phyloP scores from a whole-genome alignment of 2,113 vertebrate species.

The Leptosomus discolor region DNA sequence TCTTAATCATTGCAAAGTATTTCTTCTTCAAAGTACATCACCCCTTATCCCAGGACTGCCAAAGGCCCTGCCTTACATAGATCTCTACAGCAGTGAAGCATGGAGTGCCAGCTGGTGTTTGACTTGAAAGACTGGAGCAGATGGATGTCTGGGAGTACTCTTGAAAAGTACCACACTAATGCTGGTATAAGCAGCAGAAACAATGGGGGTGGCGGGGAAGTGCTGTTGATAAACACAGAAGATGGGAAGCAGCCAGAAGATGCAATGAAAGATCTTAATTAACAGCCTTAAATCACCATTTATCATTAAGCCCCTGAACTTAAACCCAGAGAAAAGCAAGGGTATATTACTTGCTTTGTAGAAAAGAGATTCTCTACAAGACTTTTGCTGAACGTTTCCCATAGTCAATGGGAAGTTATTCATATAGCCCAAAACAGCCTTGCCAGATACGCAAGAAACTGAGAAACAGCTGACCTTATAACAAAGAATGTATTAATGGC shows the following conservation, averaged over 20 bases:
- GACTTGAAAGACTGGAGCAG: background rate
- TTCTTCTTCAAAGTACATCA: background rate
- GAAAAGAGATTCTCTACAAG: background rate
- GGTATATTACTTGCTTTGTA: background rate
- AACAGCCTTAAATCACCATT: background rate
- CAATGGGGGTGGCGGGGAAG: background rate
- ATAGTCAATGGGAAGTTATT: background rate
- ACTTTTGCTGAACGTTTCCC: background rate
- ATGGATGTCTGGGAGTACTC: background rate
- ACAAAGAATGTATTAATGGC: background rate
- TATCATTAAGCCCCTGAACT: background rate
- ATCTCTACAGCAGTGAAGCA: background rate
- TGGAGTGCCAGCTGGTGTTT: background rate
- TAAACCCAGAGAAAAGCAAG: background rate
- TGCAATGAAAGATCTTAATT: background rate
- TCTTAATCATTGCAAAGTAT: background rate
- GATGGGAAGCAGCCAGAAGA: background rate
- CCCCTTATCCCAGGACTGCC: background rate
- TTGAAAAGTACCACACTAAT: background rate
- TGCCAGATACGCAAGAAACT: background rate
- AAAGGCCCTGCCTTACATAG: background rate
- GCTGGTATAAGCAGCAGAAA: background rate
- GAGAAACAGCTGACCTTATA: background rate
- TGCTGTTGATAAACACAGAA: background rate
- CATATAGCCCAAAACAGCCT: background rate